phyloP scores from a whole-genome alignment of 2,888 invertebrate genomes.

The Xylophagus ater region DNA sequence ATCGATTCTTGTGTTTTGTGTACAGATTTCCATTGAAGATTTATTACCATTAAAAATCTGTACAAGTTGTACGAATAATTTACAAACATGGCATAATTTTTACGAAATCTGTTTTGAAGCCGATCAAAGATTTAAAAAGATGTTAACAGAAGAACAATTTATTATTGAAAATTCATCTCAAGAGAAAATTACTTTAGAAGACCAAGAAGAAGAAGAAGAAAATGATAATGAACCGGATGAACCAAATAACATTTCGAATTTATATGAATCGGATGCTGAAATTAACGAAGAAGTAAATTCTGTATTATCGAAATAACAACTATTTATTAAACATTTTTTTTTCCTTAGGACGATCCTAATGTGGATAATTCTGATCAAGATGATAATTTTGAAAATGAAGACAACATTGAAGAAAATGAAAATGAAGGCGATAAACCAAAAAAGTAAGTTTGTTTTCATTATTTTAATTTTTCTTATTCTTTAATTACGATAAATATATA shows the following conservation, averaged over 20 bases:
- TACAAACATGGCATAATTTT: constrained; percentile 11
- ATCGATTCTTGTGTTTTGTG: not conserved
- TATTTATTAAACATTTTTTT: not conserved
- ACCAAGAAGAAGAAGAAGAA: not conserved
- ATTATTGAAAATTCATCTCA: not conserved
- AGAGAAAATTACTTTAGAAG: not conserved
- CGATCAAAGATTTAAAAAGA: constrained; percentile 8
- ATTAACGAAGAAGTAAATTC: constrained; percentile 3
- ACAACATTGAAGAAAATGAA: too few species aligned
- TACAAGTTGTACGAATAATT: constrained; percentile 6
- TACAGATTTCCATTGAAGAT: constrained; percentile 10
- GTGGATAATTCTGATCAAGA: too few species aligned
- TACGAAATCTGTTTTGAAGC: constrained; percentile 9
- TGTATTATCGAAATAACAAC: constrained; percentile 2
- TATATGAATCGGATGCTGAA: not conserved
- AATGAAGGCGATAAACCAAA: too few species aligned
- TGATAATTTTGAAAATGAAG: too few species aligned
- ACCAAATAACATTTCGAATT: not conserved
- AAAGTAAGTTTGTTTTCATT: too few species aligned
- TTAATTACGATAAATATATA: too few species aligned
- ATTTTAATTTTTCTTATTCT: too few species aligned
- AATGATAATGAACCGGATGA: not conserved
- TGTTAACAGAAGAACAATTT: constrained; percentile 6
- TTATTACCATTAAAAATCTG: constrained; percentile 17
- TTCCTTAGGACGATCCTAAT: too few species aligned